Percentiles rank a stretch among this genome's conserved stretches.
Evolutionary conservation across 2,113 vertebrate genomes (phyloP).

Genomic region (Petaurus breviceps): DNA sequence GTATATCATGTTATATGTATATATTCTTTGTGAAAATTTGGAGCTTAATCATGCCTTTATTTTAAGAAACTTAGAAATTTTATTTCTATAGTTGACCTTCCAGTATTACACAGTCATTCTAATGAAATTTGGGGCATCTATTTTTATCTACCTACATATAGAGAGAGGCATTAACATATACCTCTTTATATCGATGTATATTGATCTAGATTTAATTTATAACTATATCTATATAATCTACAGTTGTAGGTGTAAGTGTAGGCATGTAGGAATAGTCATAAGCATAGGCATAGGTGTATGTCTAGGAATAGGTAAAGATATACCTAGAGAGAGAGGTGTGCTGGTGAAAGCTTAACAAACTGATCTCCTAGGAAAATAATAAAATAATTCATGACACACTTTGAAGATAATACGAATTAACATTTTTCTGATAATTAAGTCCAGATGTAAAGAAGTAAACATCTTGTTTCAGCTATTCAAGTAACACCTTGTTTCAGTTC

Average conservation of each 20-base stretch:
- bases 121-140: not conserved
- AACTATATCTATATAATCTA: not conserved
- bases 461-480: no score
- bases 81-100: not conserved
- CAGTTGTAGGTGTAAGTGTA: not conserved
- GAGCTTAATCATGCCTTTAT: constrained; percentile 28
- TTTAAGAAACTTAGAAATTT: constrained; percentile 14
- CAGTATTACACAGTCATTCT: not conserved
- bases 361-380: not conserved
- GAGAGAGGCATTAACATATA: not conserved
- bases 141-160: not conserved
- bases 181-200: not conserved
- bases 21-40: no score
- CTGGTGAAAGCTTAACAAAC: not conserved
- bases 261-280: not conserved
- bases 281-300: not conserved
- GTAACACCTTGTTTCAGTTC: no score
- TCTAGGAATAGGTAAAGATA: not conserved
- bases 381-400: no score
- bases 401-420: no score
- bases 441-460: no score
- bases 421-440: no score
- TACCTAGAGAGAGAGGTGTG: no score
- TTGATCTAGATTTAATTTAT: not conserved
- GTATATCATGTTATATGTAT: no score